These are phyloP conservation scores for Zosterops lateralis DNA, from an alignment of 2,113 vertebrate genomes.

Conservation along the genomic window DNA sequence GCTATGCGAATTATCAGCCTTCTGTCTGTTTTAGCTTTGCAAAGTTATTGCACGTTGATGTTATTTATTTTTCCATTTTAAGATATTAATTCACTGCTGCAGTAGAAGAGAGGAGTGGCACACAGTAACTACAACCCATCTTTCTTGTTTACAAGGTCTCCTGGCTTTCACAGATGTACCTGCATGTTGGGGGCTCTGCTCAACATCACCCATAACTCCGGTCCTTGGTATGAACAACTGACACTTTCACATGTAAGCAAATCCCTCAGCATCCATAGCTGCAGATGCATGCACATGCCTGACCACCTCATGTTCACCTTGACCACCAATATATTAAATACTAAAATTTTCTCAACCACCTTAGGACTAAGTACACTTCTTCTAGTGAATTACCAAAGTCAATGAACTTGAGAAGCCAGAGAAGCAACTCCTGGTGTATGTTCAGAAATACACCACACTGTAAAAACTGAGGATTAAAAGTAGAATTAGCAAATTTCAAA, in stretches of 20 bases:
- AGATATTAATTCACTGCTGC: neutral
- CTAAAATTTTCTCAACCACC: neutral
- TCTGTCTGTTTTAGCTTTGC: neutral
- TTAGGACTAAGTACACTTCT: neutral
- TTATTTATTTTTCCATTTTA: neutral
- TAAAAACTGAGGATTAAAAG: neutral
- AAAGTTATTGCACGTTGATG: neutral
- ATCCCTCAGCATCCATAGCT: neutral
- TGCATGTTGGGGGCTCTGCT: neutral
- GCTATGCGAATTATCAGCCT: neutral
- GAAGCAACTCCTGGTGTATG: neutral
- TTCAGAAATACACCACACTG: neutral
- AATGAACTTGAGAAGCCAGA: neutral
- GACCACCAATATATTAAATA: neutral
- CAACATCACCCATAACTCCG: neutral
- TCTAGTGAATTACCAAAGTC: neutral
- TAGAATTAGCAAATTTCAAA: neutral
- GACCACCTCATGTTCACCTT: neutral
- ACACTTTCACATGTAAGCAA: neutral
- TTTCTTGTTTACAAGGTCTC: neutral
- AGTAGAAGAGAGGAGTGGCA: neutral
- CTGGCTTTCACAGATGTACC: neutral
- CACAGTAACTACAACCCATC: neutral
- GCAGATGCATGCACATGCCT: fast-evolving
- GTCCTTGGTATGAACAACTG: neutral